These are phyloP conservation scores for Beroe forskalii DNA, from an alignment of 37 sponge, comb jelly and placozoan species.

Conservation along the genomic window DNA sequence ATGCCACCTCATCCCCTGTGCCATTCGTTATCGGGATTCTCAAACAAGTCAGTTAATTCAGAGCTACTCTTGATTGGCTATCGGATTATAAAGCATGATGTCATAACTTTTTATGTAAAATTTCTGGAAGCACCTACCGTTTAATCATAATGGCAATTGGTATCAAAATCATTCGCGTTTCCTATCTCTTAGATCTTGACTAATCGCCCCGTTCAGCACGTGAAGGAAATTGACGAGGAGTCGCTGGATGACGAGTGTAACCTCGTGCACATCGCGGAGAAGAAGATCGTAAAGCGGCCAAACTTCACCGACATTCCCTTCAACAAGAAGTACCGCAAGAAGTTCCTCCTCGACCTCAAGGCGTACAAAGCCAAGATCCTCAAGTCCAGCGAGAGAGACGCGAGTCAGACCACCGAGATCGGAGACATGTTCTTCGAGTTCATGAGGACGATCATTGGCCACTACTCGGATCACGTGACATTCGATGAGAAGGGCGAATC, in stretches of 20 bases:
- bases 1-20: constrained; percentile 56
- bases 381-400: not conserved
- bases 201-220: no score
- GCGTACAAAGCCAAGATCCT: constrained; percentile 2
- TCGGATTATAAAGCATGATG: no score
- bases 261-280: constrained; percentile 23
- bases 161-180: no score
- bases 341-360: constrained; percentile 27
- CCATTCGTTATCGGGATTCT: constrained; percentile 62
- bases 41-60: constrained; percentile 7
- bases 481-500: constrained; percentile 27
- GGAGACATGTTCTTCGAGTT: constrained; percentile 61
- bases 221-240: constrained; percentile 43
- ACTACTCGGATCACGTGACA: constrained; percentile 46
- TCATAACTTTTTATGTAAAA: no score
- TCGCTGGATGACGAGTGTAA: constrained; percentile 60
- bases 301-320: constrained; percentile 65
- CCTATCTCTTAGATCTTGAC: no score
- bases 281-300: constrained; percentile 33
- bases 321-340: constrained; percentile 62
- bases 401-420: constrained; percentile 1
- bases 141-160: no score
- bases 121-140: no score
- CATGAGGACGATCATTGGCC: constrained; percentile 51
- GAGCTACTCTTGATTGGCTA: no score